phyloP scores from a whole-genome alignment of 1,140 invertebrate species.

The Euura lappo region DNA sequence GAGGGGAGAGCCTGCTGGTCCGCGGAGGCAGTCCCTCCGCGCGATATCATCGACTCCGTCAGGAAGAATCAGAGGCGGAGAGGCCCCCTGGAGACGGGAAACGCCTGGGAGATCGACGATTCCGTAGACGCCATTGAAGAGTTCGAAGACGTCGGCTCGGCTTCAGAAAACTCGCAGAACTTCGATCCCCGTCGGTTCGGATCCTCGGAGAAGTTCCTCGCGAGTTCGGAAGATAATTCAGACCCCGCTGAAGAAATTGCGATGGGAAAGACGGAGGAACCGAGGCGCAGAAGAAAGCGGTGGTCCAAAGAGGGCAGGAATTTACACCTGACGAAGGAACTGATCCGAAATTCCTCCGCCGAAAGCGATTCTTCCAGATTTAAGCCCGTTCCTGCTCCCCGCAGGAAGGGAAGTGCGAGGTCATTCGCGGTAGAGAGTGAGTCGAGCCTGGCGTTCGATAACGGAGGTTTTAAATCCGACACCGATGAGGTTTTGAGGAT shows the following conservation, averaged over 20 bases:
- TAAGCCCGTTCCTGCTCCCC: constrained; percentile 36
- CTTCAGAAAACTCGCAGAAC: neutral
- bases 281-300: constrained; percentile 35
- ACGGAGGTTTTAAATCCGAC: constrained; percentile 44
- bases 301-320: constrained; percentile 38
- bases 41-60: neutral
- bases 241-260: constrained; percentile 29
- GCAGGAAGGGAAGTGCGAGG: constrained; percentile 23
- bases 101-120: constrained; percentile 20
- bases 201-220: constrained; percentile 18
- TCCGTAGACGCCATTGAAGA: constrained; percentile 43
- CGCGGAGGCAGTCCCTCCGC: neutral
- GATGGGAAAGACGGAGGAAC: constrained; percentile 19
- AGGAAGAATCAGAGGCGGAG: neutral
- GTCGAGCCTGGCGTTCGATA: constrained; percentile 31
- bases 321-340: constrained; percentile 15
- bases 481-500: constrained; percentile 47
- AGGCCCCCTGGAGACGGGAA: neutral
- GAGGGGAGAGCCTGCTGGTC: neutral
- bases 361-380: constrained; percentile 12
- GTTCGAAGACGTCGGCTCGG: constrained; percentile 23
- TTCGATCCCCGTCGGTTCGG: neutral
- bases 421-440: constrained; percentile 6
- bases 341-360: neutral
- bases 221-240: constrained; percentile 19